Percentiles rank a stretch among this genome's conserved stretches.
phyloP scores from a whole-genome alignment of 2,113 vertebrate species.

The Entomyzon cyanotis region DNA sequence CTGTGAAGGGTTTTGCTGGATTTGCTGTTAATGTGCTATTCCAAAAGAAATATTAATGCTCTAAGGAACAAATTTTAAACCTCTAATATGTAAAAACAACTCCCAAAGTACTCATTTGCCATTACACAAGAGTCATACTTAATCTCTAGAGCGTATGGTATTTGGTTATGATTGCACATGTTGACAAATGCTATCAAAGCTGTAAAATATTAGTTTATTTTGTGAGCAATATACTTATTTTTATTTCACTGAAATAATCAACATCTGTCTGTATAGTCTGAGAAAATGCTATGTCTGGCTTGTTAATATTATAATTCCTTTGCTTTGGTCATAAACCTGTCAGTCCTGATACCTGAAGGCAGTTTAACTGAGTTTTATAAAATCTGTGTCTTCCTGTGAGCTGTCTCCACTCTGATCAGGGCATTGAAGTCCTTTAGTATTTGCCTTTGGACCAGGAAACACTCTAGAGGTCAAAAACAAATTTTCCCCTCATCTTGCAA shows the following conservation, averaged over 20 bases:
- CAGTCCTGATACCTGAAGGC: background rate
- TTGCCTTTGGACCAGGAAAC: background rate
- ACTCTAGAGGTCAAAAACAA: background rate
- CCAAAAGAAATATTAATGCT: constrained; percentile 4
- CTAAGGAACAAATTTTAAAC: background rate
- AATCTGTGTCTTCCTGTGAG: background rate
- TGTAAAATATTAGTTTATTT: background rate
- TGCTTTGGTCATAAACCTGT: background rate
- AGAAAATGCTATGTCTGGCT: background rate
- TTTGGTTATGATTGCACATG: background rate
- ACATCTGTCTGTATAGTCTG: background rate
- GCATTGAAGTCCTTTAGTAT: background rate
- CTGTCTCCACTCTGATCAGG: background rate
- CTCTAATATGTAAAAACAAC: background rate
- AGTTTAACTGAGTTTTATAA: background rate
- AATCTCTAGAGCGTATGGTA: background rate
- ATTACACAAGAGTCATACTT: background rate
- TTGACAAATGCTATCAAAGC: background rate
- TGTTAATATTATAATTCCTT: background rate
- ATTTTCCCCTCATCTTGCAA: background rate
- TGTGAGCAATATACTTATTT: background rate
- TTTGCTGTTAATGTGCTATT: background rate
- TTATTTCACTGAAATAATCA: background rate
- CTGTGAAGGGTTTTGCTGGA: background rate
- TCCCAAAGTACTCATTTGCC: background rate